Evolutionary conservation across 2,888 invertebrate genomes (phyloP).

Genomic region (Lochmaea capreae): DNA sequence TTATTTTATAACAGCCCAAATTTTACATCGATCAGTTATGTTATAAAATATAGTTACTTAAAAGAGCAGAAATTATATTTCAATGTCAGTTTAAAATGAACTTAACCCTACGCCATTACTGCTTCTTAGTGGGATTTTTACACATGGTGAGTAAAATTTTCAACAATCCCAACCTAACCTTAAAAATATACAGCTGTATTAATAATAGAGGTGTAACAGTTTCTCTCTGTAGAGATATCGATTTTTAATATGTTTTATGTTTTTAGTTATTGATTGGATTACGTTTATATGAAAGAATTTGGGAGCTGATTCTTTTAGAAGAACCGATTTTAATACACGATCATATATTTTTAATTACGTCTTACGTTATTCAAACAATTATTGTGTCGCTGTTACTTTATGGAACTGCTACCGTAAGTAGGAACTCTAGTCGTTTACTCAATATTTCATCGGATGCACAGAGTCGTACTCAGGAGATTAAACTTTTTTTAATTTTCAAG

Average conservation of each 20-base stretch:
- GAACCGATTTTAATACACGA: constrained; percentile 35
- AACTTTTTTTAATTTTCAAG: constrained; percentile 21
- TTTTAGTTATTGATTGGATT: constrained; percentile 35
- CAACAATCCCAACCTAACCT: neutral
- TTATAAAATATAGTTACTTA: neutral
- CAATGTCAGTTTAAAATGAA: constrained; percentile 8
- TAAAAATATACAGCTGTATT: neutral
- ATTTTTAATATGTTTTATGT: neutral
- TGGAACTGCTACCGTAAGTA: constrained; percentile 35
- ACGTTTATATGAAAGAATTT: constrained; percentile 37
- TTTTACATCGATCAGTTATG: no score
- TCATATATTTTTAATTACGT: constrained; percentile 23
- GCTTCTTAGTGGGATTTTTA: constrained; percentile 10
- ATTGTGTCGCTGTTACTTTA: constrained; percentile 23
- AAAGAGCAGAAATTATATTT: neutral
- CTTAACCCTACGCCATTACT: neutral
- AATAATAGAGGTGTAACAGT: constrained; percentile 3
- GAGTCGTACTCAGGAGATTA: neutral
- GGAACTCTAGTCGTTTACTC: neutral
- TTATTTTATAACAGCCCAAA: neutral
- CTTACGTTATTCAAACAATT: constrained; percentile 31
- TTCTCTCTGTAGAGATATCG: neutral
- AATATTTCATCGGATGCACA: neutral
- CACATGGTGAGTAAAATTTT: constrained; percentile 11
- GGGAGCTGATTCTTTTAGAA: constrained; percentile 37